Percentiles rank a stretch among this genome's conserved stretches.
phyloP scores from a whole-genome alignment of 2,797 vertebrate species.

The Hydrolagus colliei region DNA sequence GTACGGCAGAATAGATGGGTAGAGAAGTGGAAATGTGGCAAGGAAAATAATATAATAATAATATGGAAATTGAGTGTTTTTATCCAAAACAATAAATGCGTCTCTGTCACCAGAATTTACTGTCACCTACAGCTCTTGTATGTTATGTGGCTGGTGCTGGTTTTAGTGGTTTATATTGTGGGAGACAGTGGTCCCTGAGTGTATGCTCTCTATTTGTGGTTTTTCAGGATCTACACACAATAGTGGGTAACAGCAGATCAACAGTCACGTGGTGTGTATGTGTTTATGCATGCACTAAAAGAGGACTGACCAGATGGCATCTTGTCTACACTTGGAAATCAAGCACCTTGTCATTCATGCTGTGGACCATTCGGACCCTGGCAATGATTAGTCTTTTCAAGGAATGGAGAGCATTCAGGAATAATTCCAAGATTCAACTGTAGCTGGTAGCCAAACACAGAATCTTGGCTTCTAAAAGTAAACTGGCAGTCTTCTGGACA shows the following conservation, averaged over 20 bases:
- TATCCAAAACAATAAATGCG: not conserved
- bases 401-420: not conserved
- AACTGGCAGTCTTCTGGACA: not conserved
- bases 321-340: not conserved
- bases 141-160: not conserved
- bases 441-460: not conserved
- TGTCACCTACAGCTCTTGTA: too few relatives aligned
- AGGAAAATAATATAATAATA: too few relatives aligned
- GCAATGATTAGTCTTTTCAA: not conserved
- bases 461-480: conserved; percentile 13
- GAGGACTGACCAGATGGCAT: too few relatives aligned
- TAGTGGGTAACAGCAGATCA: not conserved
- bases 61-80: not conserved
- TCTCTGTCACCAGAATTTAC: not conserved
- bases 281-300: not conserved
- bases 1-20: too few relatives aligned
- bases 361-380: not conserved
- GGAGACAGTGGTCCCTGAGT: not conserved
- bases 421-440: not conserved
- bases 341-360: not conserved
- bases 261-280: not conserved
- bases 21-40: too few relatives aligned
- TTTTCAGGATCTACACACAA: not conserved
- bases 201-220: not conserved
- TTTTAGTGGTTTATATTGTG: not conserved